Percentiles rank a stretch among this genome's conserved stretches.
These are phyloP conservation scores for Acanthurus tractus DNA, from an alignment of 2,797 vertebrate genomes.

Conservation along the genomic window DNA sequence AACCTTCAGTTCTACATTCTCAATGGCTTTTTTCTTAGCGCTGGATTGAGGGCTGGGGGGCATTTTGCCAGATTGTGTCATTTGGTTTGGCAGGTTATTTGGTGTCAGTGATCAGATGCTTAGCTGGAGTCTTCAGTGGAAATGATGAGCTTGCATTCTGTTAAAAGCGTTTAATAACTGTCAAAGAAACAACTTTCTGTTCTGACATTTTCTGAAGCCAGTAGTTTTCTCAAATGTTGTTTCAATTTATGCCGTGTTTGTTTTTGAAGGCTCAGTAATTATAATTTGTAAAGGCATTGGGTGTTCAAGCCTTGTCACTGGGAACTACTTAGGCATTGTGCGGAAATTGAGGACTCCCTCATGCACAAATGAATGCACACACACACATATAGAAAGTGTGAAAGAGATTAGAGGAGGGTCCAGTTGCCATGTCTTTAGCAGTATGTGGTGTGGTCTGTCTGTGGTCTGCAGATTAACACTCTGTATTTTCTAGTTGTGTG, in stretches of 20 bases:
- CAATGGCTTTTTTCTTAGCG: constrained; percentile 41
- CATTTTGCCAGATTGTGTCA: constrained; percentile 62
- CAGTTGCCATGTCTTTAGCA: too few species aligned
- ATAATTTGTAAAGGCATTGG: too few species aligned
- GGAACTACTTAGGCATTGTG: too few species aligned
- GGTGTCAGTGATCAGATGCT: constrained; percentile 50
- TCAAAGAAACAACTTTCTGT: constrained; percentile 1
- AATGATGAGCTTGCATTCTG: constrained; percentile 53
- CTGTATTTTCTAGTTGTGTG: too few species aligned
- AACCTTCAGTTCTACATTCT: constrained; percentile 55
- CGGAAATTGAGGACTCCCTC: too few species aligned
- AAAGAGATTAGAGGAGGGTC: too few species aligned
- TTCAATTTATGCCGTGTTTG: background rate
- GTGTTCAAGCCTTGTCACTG: too few species aligned
- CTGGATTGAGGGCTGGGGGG: constrained; percentile 31
- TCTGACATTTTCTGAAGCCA: too few species aligned
- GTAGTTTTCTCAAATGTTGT: background rate
- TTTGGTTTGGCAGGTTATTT: constrained; percentile 53
- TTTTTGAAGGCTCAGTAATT: background rate
- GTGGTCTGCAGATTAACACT: too few species aligned
- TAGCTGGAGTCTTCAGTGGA: constrained; percentile 47
- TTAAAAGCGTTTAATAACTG: constrained; percentile 3
- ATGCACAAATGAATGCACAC: too few species aligned
- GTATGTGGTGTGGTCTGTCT: too few species aligned
- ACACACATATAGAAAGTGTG: too few species aligned